Base-by-base conservation (phyloP, 2,888 invertebrate genomes). In the Drosophila lutescens region DNA sequence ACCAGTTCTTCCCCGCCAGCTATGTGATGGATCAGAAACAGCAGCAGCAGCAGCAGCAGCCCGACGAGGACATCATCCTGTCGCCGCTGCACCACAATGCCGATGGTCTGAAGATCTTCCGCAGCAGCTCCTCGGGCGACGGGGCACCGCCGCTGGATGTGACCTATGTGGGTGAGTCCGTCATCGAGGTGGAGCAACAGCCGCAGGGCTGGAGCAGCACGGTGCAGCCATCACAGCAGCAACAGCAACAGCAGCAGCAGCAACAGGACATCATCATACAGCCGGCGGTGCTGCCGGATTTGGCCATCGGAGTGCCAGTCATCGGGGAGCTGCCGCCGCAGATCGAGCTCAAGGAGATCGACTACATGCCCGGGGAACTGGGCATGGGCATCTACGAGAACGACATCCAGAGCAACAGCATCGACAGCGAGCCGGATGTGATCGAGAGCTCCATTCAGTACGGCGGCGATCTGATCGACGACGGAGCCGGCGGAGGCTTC, bases 321-420 rank as follows among this genome's bases (percentile, higher is more conserved):
- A 92, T 92, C 63, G 92, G 91, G 2, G 92, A 92, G 73, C 67
- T 92, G 34, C 92, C 92, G 17, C 92, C 92, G 17, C 92, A 92
- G 80, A 92, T 92, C 66, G 92, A 92, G 75, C 81, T 92, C 2
- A 91, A 91, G 76, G 92, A 92, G 85, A 91, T 92, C 73, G 92
- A 92, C 78, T 92, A 89, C 66, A 90, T 91, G 88, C 91, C 91
- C 15, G 89, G 85, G 17, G 90, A 91, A 59, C 50, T 85, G 58
- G 85, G 34, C 12, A 34, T 66, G 20, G 74, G 71, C 41, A 80
- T 86, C 60, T 79, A 80, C 40, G 83, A 88, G 55, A 77, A 79
- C 20, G 85, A 79, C n/a, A 76, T 81, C 8, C 82, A 76, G 17
- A 77, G 77, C 74, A 85, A 88, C 40, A 75, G 66, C 17, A 47